phyloP scores from a whole-genome alignment of 1,140 invertebrate species.

The Steinernema khuongi region DNA sequence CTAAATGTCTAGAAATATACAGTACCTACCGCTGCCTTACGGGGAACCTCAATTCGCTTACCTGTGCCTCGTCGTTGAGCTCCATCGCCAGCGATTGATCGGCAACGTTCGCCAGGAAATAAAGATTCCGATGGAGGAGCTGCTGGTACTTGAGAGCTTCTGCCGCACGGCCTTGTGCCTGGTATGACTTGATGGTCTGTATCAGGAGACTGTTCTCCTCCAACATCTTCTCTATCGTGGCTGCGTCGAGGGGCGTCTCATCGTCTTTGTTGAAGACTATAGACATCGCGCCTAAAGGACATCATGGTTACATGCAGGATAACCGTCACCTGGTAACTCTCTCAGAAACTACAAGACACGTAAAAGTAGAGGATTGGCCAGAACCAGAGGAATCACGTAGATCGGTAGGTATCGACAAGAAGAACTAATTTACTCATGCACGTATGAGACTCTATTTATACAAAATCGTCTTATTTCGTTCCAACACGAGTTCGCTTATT shows the following conservation, averaged over 20 bases:
- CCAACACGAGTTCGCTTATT: conserved; percentile 84
- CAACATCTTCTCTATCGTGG: conserved; percentile 45
- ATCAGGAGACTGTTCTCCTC: conserved; percentile 56
- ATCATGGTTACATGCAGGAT: too few relatives aligned
- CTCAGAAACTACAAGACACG: not conserved
- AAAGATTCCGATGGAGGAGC: conserved; percentile 48
- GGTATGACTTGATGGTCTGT: conserved; percentile 50
- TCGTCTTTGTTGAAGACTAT: not conserved
- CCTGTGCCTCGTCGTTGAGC: not conserved
- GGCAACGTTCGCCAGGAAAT: conserved; percentile 46
- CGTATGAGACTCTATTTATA: conserved; percentile 17
- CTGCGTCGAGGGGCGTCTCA: not conserved
- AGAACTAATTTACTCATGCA: conserved; percentile 19
- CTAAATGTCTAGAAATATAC: too few relatives aligned
- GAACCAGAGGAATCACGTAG: not conserved
- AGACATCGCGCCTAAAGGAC: not conserved
- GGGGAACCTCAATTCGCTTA: too few relatives aligned
- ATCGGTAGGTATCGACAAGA: not conserved
- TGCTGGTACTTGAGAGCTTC: conserved; percentile 46
- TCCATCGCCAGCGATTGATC: conserved; percentile 36
- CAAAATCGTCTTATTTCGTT: conserved; percentile 72
- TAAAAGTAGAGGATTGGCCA: not conserved
- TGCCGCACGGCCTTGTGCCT: conserved; percentile 32
- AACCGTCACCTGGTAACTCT: too few relatives aligned
- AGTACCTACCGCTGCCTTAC: too few relatives aligned